Evolutionary conservation across 1,140 invertebrate species (phyloP).

Genomic region (Drosophila eugracilis): DNA sequence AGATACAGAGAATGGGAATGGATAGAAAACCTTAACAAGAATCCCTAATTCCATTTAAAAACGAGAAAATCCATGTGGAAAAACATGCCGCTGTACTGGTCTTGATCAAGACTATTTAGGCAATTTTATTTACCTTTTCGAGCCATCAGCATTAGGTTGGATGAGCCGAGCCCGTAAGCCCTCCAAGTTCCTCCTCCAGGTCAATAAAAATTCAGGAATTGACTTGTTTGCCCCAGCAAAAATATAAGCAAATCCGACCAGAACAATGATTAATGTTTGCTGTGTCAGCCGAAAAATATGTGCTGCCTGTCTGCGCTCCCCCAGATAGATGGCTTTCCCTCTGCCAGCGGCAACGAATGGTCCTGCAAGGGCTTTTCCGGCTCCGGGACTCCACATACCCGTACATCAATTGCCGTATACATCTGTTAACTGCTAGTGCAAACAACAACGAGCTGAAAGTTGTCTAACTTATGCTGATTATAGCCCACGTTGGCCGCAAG

Average conservation of each 20-base stretch:
- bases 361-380: slow-evolving; percentile 18
- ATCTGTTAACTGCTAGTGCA: slow-evolving; percentile 31
- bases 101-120: too few relatives aligned
- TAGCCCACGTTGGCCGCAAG: slow-evolving; percentile 73
- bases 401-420: slow-evolving; percentile 14
- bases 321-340: slow-evolving; percentile 36
- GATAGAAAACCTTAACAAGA: too few relatives aligned
- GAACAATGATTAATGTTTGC: slow-evolving; percentile 76
- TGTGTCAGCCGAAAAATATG: slow-evolving; percentile 77
- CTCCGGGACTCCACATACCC: slow-evolving; percentile 5
- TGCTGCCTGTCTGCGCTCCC: slow-evolving; percentile 57
- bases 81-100: too few relatives aligned
- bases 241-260: slow-evolving; percentile 25
- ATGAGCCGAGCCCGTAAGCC: slow-evolving; percentile 15
- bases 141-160: background rate
- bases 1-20: too few relatives aligned
- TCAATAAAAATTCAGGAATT: slow-evolving; percentile 42
- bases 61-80: too few relatives aligned
- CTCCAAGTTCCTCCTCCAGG: slow-evolving; percentile 12
- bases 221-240: slow-evolving; percentile 66
- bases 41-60: too few relatives aligned
- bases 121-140: background rate
- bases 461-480: slow-evolving; percentile 80
- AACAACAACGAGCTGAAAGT: slow-evolving; percentile 55
- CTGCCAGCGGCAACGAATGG: slow-evolving; percentile 37